Percentiles rank a stretch among this genome's conserved stretches.
phyloP scores from a whole-genome alignment of 2,888 invertebrate genomes.

The Cordilura impudica region DNA sequence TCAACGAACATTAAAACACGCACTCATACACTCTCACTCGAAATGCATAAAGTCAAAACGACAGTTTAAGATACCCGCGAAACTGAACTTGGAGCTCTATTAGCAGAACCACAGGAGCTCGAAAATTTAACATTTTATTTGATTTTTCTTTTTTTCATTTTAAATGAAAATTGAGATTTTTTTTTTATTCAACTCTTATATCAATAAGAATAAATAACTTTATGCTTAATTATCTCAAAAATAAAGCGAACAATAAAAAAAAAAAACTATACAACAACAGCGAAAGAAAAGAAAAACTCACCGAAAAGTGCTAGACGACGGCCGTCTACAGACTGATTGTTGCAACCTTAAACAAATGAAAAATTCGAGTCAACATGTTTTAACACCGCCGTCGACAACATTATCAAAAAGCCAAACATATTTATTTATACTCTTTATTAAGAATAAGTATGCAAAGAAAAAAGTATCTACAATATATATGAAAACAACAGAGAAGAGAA shows the following conservation, averaged over 20 bases:
- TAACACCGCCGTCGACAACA: constrained; percentile 29
- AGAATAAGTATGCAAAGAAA: too few species aligned
- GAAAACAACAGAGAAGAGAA: constrained; percentile 14
- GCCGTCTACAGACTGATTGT: constrained; percentile 57
- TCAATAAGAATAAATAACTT: background rate
- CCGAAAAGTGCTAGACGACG: constrained; percentile 56
- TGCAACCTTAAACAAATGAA: constrained; percentile 47
- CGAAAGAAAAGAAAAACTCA: constrained; percentile 20
- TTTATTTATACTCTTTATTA: background rate
- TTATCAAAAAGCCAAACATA: constrained; percentile 12
- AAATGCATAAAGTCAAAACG: background rate
- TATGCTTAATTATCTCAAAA: background rate
- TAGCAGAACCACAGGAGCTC: background rate
- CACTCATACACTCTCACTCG: background rate
- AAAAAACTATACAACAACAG: background rate
- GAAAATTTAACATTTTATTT: too few species aligned
- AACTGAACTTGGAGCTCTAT: background rate
- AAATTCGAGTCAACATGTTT: constrained; percentile 38
- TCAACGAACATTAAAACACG: constrained; percentile 5
- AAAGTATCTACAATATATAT: background rate
- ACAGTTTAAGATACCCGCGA: background rate
- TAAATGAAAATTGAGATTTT: background rate
- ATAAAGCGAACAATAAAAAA: background rate
- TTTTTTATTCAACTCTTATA: background rate
- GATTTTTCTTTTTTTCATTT: too few species aligned